phyloP scores from a whole-genome alignment of 2,797 vertebrate species.

The Pseudochirops corinnae region DNA sequence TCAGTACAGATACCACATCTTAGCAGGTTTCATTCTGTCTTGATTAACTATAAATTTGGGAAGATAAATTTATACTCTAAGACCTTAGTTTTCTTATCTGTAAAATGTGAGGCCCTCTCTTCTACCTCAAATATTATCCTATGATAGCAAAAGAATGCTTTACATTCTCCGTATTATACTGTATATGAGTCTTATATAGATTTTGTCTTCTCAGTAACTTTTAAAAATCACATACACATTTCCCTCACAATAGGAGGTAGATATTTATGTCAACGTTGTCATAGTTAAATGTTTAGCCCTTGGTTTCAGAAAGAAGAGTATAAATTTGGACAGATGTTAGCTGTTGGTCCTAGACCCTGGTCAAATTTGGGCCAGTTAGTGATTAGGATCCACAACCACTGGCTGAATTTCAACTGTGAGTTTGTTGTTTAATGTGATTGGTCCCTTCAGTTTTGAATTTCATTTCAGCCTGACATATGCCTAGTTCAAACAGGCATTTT shows the following conservation, averaged over 20 bases:
- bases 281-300: slow-evolving; percentile 41
- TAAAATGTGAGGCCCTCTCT: not conserved
- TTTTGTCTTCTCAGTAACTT: slow-evolving; percentile 61
- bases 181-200: not conserved
- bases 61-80: not conserved
- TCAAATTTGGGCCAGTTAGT: not conserved
- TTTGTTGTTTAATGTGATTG: slow-evolving; percentile 42
- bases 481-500: slow-evolving; percentile 76
- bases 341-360: slow-evolving; percentile 32
- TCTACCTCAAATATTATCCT: not conserved
- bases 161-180: not conserved
- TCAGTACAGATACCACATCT: slow-evolving; percentile 18
- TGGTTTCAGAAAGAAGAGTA: slow-evolving; percentile 46
- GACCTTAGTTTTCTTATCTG: not conserved
- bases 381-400: not conserved
- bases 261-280: slow-evolving; percentile 17
- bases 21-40: not conserved
- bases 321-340: slow-evolving; percentile 28
- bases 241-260: slow-evolving; percentile 31
- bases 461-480: slow-evolving; percentile 72
- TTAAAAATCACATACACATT: not conserved
- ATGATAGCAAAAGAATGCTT: not conserved
- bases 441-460: slow-evolving; percentile 67
- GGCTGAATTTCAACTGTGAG: slow-evolving; percentile 48
- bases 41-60: not conserved